phyloP scores from a whole-genome alignment of 2,888 invertebrate species.

The Nomada ruficornis region DNA sequence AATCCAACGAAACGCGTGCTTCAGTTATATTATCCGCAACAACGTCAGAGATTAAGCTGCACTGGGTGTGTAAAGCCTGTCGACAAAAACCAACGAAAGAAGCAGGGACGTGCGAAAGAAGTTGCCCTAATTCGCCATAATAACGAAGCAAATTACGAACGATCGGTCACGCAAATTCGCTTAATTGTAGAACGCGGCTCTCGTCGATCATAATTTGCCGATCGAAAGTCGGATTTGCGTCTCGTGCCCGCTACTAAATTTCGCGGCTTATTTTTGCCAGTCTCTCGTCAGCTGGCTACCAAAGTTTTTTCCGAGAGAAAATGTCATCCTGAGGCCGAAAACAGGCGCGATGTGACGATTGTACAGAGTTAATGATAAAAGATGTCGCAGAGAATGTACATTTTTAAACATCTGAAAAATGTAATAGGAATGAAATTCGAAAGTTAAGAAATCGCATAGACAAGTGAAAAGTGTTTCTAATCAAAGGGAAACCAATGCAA shows the following conservation, averaged over 20 bases:
- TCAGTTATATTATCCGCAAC: constrained; percentile 4
- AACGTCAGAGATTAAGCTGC: constrained; percentile 2
- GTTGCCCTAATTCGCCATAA: constrained; percentile 39
- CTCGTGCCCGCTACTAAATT: constrained; percentile 41
- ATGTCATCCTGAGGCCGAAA: not conserved
- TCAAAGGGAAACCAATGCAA: no score
- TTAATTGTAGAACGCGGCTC: constrained; percentile 33
- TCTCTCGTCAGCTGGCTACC: not conserved
- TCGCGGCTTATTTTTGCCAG: constrained; percentile 41
- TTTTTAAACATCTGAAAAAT: no score
- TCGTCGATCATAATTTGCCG: constrained; percentile 53
- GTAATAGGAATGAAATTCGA: no score
- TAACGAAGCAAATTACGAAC: constrained; percentile 16
- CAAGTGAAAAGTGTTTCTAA: no score
- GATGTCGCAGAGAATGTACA: no score
- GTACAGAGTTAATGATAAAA: not conserved
- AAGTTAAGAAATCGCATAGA: no score
- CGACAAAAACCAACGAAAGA: constrained; percentile 3
- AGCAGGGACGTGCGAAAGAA: constrained; percentile 17
- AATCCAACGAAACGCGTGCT: not conserved
- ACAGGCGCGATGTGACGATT: not conserved
- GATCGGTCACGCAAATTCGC: constrained; percentile 47
- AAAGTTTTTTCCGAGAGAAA: not conserved
- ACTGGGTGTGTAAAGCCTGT: not conserved
- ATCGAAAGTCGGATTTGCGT: constrained; percentile 35